Conservation (phyloP, 2,113 vertebrate genomes). For the Amphiprion percula region DNA sequence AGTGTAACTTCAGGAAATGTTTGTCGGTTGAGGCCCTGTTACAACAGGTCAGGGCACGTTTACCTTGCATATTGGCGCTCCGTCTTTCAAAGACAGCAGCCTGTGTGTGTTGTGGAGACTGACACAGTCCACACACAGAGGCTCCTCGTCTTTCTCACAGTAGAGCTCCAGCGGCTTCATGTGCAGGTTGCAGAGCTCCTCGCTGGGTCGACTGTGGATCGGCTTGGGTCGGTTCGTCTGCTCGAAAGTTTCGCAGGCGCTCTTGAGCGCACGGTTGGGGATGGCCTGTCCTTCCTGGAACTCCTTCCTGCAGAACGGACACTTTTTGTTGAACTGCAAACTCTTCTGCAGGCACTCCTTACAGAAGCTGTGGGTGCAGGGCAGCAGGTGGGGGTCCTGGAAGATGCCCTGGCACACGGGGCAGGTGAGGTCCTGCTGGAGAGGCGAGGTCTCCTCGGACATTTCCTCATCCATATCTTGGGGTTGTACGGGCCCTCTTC, state of each 20-base stretch:
- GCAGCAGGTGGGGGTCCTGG: conserved; percentile 75
- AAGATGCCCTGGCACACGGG: conserved; percentile 77
- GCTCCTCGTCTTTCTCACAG: conserved; percentile 83
- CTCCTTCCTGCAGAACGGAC: conserved; percentile 73
- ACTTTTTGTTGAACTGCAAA: conserved; percentile 24
- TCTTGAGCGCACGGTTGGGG: conserved; percentile 71
- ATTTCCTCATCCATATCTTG: conserved; percentile 66
- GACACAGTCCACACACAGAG: conserved; percentile 81
- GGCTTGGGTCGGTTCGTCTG: conserved; percentile 11
- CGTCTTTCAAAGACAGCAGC: conserved; percentile 55
- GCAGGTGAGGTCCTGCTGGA: conserved; percentile 79
- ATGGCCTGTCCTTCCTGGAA: conserved; percentile 52
- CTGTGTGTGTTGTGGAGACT: conserved; percentile 69
- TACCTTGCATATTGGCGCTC: conserved; percentile 72
- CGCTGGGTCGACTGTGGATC: background rate
- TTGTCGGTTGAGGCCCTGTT: no score
- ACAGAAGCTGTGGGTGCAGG: conserved; percentile 83
- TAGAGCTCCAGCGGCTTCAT: conserved; percentile 78
- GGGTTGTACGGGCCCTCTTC: background rate
- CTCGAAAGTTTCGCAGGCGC: conserved; percentile 70
- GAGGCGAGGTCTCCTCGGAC: conserved; percentile 48
- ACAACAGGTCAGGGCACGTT: background rate
- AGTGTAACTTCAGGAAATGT: background rate
- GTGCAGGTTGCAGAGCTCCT: conserved; percentile 73
- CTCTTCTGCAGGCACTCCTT: conserved; percentile 60